Evolutionary conservation across 2,888 invertebrate species (phyloP).

Genomic region (Calameuta idolon): DNA sequence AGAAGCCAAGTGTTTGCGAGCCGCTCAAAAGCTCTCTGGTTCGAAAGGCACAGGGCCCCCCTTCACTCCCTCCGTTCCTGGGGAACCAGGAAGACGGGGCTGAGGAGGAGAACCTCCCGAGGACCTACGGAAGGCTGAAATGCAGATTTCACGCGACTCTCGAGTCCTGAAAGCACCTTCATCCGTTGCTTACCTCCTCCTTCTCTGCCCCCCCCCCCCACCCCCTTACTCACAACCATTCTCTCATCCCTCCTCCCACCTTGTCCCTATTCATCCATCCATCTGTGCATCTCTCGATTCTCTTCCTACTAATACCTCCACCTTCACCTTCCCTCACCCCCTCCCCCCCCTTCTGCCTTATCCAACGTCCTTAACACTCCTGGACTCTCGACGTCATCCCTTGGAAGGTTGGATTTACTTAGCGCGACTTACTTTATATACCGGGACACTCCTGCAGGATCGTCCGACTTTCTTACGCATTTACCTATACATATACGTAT

Average conservation of each 20-base stretch:
- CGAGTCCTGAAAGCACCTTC: slow-evolving; percentile 49
- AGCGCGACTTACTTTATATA: slow-evolving; percentile 29
- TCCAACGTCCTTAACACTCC: slow-evolving; percentile 19
- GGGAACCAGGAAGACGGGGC: neutral
- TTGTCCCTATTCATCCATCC: slow-evolving; percentile 25
- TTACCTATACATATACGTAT: neutral
- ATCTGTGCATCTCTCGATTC: slow-evolving; percentile 52
- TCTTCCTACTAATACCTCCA: slow-evolving; percentile 66
- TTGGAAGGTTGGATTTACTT: slow-evolving; percentile 28
- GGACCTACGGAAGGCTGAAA: slow-evolving; percentile 65
- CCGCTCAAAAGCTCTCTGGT: slow-evolving; percentile 63
- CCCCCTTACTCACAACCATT: slow-evolving; percentile 22
- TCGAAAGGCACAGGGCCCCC: slow-evolving; percentile 41
- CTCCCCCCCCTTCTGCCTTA: slow-evolving; percentile 66
- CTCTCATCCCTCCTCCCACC: slow-evolving; percentile 27
- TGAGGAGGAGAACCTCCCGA: slow-evolving; percentile 15
- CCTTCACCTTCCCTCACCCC: slow-evolving; percentile 27
- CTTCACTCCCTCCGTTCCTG: slow-evolving; percentile 8
- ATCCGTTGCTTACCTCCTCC: slow-evolving; percentile 37
- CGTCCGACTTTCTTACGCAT: neutral
- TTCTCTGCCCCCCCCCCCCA: slow-evolving; percentile 23
- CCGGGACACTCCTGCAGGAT: neutral
- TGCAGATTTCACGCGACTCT: slow-evolving; percentile 66
- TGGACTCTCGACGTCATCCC: slow-evolving; percentile 17
- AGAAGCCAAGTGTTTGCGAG: slow-evolving; percentile 61